Evolutionary conservation across 2,797 vertebrate genomes (phyloP).

Genomic region (Muraenolepis orangiensis): DNA sequence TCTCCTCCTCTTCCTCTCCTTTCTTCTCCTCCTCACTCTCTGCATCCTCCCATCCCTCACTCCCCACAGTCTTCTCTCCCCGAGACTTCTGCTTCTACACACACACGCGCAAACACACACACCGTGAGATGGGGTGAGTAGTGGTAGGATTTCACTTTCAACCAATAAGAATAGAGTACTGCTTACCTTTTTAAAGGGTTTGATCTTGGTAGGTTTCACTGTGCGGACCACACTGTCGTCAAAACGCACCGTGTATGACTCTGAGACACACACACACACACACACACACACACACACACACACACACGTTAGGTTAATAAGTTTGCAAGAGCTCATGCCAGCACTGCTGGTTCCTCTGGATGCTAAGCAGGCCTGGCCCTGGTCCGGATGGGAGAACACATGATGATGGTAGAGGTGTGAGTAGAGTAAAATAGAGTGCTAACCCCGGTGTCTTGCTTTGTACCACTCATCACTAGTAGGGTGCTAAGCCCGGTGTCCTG

Average conservation of each 20-base stretch:
- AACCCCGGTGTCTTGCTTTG: no score
- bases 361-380: no score
- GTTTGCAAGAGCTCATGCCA: no score
- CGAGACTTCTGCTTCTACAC: conserved; percentile 43
- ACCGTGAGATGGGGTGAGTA: neutral
- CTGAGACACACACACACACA: conserved; percentile 59
- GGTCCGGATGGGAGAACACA: no score
- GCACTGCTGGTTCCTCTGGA: no score
- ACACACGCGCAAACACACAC: neutral
- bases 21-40: conserved; percentile 60
- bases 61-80: conserved; percentile 55
- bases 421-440: no score
- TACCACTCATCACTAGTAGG: no score
- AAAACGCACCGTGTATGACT: conserved; percentile 95
- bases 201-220: conserved; percentile 94
- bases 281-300: conserved; percentile 13
- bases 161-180: conserved; percentile 22
- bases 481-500: no score
- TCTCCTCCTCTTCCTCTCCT: conserved; percentile 11
- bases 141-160: neutral
- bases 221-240: conserved; percentile 94
- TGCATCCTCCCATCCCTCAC: conserved; percentile 64
- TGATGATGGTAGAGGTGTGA: no score
- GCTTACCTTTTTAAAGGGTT: conserved; percentile 89
- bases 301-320: neutral